Percentiles rank a stretch among this genome's conserved stretches.
phyloP scores from a whole-genome alignment of 2,797 vertebrate species.

The Rhodeus uyekii region DNA sequence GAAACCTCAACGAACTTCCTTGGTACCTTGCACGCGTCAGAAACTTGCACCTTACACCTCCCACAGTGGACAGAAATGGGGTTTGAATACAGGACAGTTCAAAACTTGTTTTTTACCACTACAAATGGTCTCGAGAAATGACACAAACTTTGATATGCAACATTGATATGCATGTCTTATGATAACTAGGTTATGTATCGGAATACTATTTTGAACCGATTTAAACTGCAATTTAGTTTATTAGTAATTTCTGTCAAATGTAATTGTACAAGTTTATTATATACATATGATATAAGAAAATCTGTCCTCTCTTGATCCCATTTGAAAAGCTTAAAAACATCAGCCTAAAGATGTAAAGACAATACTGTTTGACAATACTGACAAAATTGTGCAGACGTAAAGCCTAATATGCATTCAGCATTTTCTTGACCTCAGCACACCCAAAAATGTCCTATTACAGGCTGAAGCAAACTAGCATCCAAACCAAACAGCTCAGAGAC shows the following conservation, averaged over 20 bases:
- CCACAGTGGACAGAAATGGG: no score
- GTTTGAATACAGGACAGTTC: no score
- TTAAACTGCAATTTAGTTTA: background rate
- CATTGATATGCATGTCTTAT: no score
- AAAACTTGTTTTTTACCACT: no score
- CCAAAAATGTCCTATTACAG: background rate
- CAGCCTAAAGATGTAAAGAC: background rate
- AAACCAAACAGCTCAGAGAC: constrained; percentile 14
- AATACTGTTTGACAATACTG: background rate
- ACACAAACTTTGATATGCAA: no score
- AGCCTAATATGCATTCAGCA: background rate
- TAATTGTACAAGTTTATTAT: background rate
- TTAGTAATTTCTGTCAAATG: background rate
- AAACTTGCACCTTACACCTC: no score
- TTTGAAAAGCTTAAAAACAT: background rate
- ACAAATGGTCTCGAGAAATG: background rate
- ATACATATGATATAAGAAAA: background rate
- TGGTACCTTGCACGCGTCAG: no score
- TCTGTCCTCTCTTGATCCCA: background rate
- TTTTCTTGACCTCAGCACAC: background rate
- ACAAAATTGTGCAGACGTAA: background rate
- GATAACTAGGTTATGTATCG: background rate
- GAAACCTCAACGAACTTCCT: no score
- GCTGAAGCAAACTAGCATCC: constrained; percentile 3
- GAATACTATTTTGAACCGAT: background rate